Evolutionary conservation across 2,797 vertebrate genomes (phyloP).

Genomic region (Linurgus olivaceus): DNA sequence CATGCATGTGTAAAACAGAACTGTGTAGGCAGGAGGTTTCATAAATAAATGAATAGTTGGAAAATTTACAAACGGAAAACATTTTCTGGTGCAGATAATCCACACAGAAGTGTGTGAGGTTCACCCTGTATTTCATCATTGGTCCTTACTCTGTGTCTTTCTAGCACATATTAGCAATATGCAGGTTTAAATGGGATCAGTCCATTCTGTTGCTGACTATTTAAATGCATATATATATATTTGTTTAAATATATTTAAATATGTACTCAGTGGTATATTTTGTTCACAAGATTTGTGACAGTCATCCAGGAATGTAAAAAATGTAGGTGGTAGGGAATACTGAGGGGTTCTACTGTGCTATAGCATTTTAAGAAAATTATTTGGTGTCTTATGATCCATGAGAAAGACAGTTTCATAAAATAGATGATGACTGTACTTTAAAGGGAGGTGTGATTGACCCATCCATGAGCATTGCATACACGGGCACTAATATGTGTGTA

Average conservation of each 20-base stretch:
- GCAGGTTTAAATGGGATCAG: not conserved
- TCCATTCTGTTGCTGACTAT: not conserved
- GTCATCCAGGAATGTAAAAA: not conserved
- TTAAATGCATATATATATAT: not conserved
- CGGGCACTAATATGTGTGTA: not conserved
- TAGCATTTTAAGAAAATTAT: not conserved
- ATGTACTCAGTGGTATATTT: not conserved
- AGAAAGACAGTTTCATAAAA: not conserved
- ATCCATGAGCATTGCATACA: not conserved
- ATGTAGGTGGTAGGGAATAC: not conserved
- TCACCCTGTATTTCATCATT: not conserved
- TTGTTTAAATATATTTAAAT: not conserved
- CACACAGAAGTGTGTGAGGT: not conserved
- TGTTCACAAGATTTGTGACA: not conserved
- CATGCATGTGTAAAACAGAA: not conserved
- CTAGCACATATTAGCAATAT: not conserved
- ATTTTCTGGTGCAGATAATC: not conserved
- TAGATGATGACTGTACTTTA: not conserved
- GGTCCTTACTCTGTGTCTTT: not conserved
- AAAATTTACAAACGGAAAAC: not conserved
- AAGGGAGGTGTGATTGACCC: not conserved
- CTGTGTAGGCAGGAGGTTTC: not conserved
- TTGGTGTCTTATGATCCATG: not conserved
- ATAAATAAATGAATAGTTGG: not conserved
- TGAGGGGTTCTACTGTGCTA: not conserved